phyloP scores from a whole-genome alignment of 2,888 invertebrate species.

The Zele albiditarsus region DNA sequence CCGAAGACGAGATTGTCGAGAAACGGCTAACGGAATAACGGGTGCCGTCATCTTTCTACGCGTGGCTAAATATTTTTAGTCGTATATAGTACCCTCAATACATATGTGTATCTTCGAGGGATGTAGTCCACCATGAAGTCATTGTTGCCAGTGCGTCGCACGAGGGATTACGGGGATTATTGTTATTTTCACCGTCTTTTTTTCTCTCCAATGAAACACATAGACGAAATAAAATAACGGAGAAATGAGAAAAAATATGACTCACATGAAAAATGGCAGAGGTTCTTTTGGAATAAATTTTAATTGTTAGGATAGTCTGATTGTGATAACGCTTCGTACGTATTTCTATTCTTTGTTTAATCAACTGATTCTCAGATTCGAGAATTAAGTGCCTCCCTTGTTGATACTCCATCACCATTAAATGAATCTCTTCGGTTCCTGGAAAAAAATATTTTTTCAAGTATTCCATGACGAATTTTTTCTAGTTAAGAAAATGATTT shows the following conservation, averaged over 20 bases:
- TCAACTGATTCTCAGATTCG: constrained; percentile 54
- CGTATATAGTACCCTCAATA: not conserved
- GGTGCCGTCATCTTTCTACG: constrained; percentile 39
- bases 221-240: constrained; percentile 10
- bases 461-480: not conserved
- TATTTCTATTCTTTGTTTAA: constrained; percentile 57
- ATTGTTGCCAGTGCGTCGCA: not conserved
- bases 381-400: constrained; percentile 54
- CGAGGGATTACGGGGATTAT: constrained; percentile 1
- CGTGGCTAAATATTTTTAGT: constrained; percentile 33
- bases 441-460: constrained; percentile 27
- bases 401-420: constrained; percentile 55
- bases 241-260: constrained; percentile 27
- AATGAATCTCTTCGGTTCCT: constrained; percentile 54
- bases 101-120: not conserved
- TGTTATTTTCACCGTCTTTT: not conserved
- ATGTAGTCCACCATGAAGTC: not conserved
- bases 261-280: constrained; percentile 61
- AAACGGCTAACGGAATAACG: constrained; percentile 36
- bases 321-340: constrained; percentile 53
- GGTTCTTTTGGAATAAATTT: constrained; percentile 52
- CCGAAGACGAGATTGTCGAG: constrained; percentile 33
- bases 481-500: too few relatives aligned
- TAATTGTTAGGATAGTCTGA: constrained; percentile 54
- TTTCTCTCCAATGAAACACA: not conserved